Conservation (phyloP, 2,113 vertebrate genomes). For the Heliornis fulica region DNA sequence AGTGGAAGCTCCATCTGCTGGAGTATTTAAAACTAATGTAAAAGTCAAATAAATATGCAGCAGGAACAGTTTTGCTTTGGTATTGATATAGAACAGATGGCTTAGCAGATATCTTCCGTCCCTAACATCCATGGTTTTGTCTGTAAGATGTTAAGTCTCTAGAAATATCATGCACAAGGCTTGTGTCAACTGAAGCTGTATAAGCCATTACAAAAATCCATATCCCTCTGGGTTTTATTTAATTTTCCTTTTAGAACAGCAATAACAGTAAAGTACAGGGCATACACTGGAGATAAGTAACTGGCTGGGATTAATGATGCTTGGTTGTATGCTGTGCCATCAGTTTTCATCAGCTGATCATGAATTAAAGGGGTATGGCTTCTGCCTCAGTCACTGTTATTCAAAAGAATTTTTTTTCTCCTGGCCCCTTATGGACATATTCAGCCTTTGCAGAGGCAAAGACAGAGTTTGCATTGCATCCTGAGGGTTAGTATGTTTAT, state of each 20-base stretch:
- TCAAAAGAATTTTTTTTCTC: neutral
- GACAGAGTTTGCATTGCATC: neutral
- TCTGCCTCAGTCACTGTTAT: neutral
- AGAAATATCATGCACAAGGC: neutral
- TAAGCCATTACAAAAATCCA: neutral
- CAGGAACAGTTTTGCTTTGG: conserved; percentile 12
- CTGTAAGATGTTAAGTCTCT: neutral
- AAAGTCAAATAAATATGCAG: conserved; percentile 2
- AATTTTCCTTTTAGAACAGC: neutral
- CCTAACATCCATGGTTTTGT: neutral
- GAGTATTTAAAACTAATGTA: neutral
- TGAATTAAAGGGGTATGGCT: neutral
- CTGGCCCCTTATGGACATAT: fast-evolving
- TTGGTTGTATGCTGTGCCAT: neutral
- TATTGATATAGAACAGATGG: conserved; percentile 28
- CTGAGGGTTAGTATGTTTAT: neutral
- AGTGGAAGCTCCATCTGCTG: neutral
- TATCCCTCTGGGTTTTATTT: neutral
- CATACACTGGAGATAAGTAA: neutral
- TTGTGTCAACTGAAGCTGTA: neutral
- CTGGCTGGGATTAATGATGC: neutral
- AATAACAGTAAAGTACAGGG: neutral
- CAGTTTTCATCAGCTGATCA: neutral
- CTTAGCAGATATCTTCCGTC: neutral
- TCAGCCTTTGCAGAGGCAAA: neutral